These are phyloP conservation scores for Eupithecia tripunctaria DNA, from an alignment of 2,888 invertebrate species.

Conservation along the genomic window DNA sequence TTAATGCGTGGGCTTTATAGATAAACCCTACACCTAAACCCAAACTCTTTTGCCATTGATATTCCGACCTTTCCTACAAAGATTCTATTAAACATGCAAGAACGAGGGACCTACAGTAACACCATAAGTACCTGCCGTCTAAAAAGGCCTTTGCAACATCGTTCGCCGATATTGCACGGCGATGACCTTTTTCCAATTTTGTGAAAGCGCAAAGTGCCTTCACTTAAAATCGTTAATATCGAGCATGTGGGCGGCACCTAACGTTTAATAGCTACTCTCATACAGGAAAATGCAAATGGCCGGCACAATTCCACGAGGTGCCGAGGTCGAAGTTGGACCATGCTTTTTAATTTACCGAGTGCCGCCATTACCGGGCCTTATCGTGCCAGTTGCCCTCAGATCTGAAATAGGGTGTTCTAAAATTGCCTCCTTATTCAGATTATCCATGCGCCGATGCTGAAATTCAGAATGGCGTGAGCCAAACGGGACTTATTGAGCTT, in stretches of 20 bases:
- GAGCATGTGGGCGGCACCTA: slow-evolving; percentile 47
- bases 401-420: slow-evolving; percentile 67
- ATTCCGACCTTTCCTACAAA: background rate
- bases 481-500: slow-evolving; percentile 63
- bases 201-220: slow-evolving; percentile 43
- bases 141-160: slow-evolving; percentile 15
- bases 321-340: slow-evolving; percentile 58
- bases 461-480: slow-evolving; percentile 63
- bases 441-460: slow-evolving; percentile 63
- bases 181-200: slow-evolving; percentile 39
- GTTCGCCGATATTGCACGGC: slow-evolving; percentile 17
- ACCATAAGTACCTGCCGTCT: slow-evolving; percentile 5
- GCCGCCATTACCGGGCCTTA: slow-evolving; percentile 67
- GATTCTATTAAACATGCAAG: slow-evolving; percentile 9
- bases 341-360: slow-evolving; percentile 77
- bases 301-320: slow-evolving; percentile 56
- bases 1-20: background rate
- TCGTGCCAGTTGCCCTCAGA: slow-evolving; percentile 64
- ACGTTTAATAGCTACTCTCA: slow-evolving; percentile 52
- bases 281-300: slow-evolving; percentile 66
- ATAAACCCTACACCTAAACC: background rate
- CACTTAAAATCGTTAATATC: slow-evolving; percentile 47
- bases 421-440: slow-evolving; percentile 70
- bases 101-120: slow-evolving; percentile 5
- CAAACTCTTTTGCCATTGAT: background rate